Conservation (phyloP, 2,888 invertebrate species). For the Ypsolopha scabrella region DNA sequence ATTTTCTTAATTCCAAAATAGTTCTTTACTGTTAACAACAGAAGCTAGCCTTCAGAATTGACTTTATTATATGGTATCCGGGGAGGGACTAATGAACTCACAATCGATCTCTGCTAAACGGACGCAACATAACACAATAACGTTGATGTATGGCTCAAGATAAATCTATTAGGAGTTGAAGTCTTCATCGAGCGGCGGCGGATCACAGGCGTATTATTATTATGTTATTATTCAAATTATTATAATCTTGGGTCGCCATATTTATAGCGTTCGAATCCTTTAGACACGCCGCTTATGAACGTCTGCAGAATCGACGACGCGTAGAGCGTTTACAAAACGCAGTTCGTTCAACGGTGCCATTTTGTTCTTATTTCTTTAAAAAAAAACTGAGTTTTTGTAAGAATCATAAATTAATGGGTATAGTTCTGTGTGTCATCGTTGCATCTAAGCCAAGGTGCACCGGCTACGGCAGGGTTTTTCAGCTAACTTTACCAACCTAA, state of each 20-base stretch:
- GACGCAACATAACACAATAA: constrained; percentile 36
- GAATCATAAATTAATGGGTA: too few species aligned
- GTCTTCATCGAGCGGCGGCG: constrained; percentile 34
- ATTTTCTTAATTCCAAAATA: too few species aligned
- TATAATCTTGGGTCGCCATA: constrained; percentile 56
- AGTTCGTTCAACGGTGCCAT: too few species aligned
- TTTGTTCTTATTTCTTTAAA: too few species aligned
- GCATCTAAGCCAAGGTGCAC: too few species aligned
- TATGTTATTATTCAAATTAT: constrained; percentile 67
- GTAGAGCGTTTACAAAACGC: too few species aligned
- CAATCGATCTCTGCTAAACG: constrained; percentile 25
- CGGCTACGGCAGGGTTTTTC: too few species aligned
- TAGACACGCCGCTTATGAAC: constrained; percentile 56
- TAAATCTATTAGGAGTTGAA: constrained; percentile 61
- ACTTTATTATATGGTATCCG: constrained; percentile 1
- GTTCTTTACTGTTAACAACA: too few species aligned
- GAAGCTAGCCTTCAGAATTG: too few species aligned
- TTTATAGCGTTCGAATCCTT: constrained; percentile 55
- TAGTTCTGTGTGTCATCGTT: too few species aligned
- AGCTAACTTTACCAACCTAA: too few species aligned
- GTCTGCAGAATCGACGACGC: background rate
- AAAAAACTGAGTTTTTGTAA: too few species aligned
- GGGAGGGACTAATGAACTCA: constrained; percentile 43
- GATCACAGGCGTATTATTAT: constrained; percentile 46
- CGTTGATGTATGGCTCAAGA: constrained; percentile 40